Percentiles rank a stretch among this genome's conserved stretches.
Evolutionary conservation across 2,113 vertebrate species (phyloP).

Genomic region (Lycocorax pyrrhopterus): DNA sequence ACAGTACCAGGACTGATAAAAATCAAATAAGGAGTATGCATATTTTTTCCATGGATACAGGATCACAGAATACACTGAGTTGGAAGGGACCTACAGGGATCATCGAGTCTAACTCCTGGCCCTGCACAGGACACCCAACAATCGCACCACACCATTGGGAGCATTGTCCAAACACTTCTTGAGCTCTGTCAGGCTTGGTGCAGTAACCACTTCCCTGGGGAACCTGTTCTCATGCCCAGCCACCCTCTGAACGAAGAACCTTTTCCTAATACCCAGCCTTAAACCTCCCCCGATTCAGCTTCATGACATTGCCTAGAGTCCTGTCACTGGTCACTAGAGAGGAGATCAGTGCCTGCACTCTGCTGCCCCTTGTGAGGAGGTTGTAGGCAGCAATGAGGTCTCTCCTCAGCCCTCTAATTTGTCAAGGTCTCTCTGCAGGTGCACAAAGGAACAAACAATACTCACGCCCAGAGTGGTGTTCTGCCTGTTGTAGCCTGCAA

Average conservation of each 20-base stretch:
- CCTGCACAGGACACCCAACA: neutral
- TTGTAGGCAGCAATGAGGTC: neutral
- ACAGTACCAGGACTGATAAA: neutral
- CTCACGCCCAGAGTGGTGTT: slow-evolving; percentile 93
- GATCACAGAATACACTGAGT: neutral
- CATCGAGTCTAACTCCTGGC: neutral
- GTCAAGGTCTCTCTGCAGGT: neutral
- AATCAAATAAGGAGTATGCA: neutral
- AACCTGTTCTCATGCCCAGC: neutral
- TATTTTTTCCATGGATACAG: neutral
- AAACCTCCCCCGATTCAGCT: neutral
- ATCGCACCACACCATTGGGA: neutral
- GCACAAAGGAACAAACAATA: neutral
- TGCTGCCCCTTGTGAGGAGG: neutral
- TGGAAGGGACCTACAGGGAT: neutral
- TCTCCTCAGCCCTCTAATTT: neutral
- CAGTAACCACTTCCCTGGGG: neutral
- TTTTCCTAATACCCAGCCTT: neutral
- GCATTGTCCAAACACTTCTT: neutral
- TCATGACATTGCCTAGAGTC: neutral
- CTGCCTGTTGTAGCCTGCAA: slow-evolving; percentile 92
- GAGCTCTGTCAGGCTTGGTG: neutral
- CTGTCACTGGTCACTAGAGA: neutral
- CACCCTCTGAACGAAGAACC: neutral
- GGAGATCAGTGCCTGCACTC: neutral